Base-by-base conservation (phyloP, 2,888 invertebrate genomes). In the Protophormia terraenovae region DNA sequence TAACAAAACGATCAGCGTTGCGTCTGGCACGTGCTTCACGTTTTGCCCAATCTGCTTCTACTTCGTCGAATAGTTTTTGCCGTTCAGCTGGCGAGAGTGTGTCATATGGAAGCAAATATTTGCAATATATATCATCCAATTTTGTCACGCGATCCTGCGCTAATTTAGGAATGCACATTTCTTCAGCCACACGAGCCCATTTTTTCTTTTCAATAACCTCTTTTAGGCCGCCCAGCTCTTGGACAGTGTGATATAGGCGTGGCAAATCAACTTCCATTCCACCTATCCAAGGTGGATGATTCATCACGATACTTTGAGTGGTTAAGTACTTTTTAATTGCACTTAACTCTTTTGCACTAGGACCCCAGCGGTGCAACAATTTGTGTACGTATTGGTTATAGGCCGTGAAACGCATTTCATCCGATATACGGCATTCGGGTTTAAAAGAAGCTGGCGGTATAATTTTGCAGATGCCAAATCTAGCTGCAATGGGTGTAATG, bases 201-300 rank as follows among this genome's bases (percentile, higher is more conserved):
- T 96, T 96, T 89, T 97, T 97, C 90, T 96, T 96, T 89, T 97
- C 96, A 8, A 97, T 96, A 0, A 98, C 96, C 89, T 96, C 96
- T 89, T 96, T 96, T 14, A 98, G 93, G 0, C 98, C 98, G 0
- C 98, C 98, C 83, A 96, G 94, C 45, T 95, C 94, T 90, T 97
- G 97, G 0, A 98, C 97, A 0, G 96, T 95, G 89, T 96, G 96
- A 91, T 97, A 97, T 6, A 98, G 93, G 66, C 96, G 95, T 0
- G 97, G 96, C 3, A 98, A 93, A 91, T 98, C 97, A 0, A 98
- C 94, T 93, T 98, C 98, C 93, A 98, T 95, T 5, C 98, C 97
- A 32, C 98, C 97, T 87, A 98, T 95, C 95, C 96, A 95, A 0
- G 98, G 98, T 1, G 96, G 95, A 89, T 96, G 95, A 35, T 94